Base-by-base conservation (phyloP, 2,113 vertebrate genomes). In the Oreamnos americanus region DNA sequence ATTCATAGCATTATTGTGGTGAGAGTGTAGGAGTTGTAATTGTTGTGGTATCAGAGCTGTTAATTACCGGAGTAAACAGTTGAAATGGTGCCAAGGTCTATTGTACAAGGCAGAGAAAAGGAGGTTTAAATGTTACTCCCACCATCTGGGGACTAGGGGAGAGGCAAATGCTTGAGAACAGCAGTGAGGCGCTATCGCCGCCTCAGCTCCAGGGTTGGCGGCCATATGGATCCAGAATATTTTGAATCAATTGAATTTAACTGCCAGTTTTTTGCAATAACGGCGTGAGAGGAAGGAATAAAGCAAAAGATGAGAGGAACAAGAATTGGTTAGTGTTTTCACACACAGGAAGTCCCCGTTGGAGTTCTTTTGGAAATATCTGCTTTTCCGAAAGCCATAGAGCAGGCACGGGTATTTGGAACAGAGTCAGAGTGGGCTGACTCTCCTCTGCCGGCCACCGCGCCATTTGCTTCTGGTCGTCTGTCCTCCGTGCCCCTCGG, bases 31-130 rank as follows among this genome's bases (percentile, higher is more conserved):
- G 99, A 99, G 99, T 99, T 99, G 99, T 99, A 99, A 99, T 99
- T 99, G 99, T 99, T 99, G 99, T 99, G 99, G 99, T 99, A 99
- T 99, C 98, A 99, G 99, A 99, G 99, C 99, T 99, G 99, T 99
- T 99, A 99, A 99, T 99, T 99, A 99, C 99, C 99, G 99, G 99
- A 99, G 99, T 99, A 99, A 99, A 99, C 99, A 99, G 99, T 99
- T 99, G 99, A 99, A 99, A 99, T 99, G 99, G 99, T 99, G 99
- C 99, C 99, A 99, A 99, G 99, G 99, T 99, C 99, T 99, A 99
- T 99, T 99, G 99, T 99, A 99, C 99, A 99, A 99, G 99, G 99
- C 99, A 99, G 99, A 99, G 99, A 99, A 99, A 99, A 99, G 99
- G 99, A 99, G 99, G 99, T 99, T 99, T 99, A 99, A 99, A 99